Percentiles rank a stretch among this genome's conserved stretches.
These are phyloP conservation scores for Serinus canaria DNA, from an alignment of 2,113 vertebrate genomes.

Conservation along the genomic window DNA sequence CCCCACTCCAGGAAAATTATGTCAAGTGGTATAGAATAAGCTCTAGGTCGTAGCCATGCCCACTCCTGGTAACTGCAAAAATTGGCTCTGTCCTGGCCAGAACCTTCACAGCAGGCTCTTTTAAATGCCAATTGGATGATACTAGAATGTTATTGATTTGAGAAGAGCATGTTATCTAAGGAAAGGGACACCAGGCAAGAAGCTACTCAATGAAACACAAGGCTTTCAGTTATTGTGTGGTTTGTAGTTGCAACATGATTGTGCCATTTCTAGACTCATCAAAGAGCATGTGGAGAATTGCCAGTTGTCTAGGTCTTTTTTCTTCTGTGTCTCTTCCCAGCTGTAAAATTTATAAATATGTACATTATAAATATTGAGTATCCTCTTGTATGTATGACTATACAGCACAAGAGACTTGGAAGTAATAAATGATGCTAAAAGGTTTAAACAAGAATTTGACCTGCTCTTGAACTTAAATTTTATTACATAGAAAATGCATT, in stretches of 20 bases:
- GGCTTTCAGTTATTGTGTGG: fast-evolving
- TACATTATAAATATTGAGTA: background rate
- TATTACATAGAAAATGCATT: background rate
- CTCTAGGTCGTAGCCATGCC: too few species aligned
- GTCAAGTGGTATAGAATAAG: background rate
- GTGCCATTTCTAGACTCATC: background rate
- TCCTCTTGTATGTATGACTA: background rate
- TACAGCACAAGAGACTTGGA: background rate
- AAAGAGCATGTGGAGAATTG: background rate
- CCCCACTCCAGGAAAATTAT: background rate
- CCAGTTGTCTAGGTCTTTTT: background rate
- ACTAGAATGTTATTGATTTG: background rate
- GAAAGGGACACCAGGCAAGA: background rate
- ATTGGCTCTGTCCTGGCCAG: background rate
- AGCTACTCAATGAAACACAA: background rate
- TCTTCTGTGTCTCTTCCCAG: background rate
- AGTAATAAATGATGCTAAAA: background rate
- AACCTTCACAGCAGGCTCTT: background rate
- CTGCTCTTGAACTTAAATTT: background rate
- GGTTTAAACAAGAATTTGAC: background rate
- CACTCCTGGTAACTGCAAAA: background rate
- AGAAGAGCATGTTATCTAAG: background rate
- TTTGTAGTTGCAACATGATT: background rate
- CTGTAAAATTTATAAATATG: background rate
- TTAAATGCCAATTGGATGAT: background rate